phyloP scores from a whole-genome alignment of 2,797 vertebrate genomes.

The Acanthornis magna region DNA sequence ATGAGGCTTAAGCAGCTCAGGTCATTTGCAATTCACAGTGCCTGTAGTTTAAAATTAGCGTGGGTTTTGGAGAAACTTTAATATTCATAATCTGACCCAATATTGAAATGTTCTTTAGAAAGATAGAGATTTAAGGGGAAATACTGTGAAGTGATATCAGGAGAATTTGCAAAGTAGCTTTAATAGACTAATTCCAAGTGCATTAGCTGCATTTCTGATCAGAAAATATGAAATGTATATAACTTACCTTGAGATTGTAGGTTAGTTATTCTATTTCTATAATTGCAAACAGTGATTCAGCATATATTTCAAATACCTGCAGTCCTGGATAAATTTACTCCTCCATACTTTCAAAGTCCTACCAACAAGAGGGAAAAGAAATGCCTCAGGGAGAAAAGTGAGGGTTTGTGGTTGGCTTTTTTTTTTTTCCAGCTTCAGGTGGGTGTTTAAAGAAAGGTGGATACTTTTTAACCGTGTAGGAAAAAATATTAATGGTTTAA shows the following conservation, averaged over 20 bases:
- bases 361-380: background rate
- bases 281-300: conserved; percentile 34
- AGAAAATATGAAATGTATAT: conserved; percentile 32
- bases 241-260: conserved; percentile 23
- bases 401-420: rapidly evolving
- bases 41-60: conserved; percentile 62
- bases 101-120: conserved; percentile 69
- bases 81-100: conserved; percentile 73
- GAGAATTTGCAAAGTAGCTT: conserved; percentile 65
- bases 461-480: background rate
- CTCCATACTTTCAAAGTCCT: background rate
- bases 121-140: conserved; percentile 61
- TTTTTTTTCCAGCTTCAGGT: background rate
- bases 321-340: background rate
- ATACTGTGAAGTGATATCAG: conserved; percentile 64
- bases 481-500: background rate
- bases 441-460: background rate
- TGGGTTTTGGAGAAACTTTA: conserved; percentile 67
- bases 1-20: conserved; percentile 35
- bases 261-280: conserved; percentile 24
- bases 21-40: conserved; percentile 57
- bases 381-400: background rate
- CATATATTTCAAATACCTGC: background rate
- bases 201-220: conserved; percentile 61
- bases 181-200: conserved; percentile 60